Base-by-base conservation (phyloP, 2,113 vertebrate genomes). In the Carassius gibelio region DNA sequence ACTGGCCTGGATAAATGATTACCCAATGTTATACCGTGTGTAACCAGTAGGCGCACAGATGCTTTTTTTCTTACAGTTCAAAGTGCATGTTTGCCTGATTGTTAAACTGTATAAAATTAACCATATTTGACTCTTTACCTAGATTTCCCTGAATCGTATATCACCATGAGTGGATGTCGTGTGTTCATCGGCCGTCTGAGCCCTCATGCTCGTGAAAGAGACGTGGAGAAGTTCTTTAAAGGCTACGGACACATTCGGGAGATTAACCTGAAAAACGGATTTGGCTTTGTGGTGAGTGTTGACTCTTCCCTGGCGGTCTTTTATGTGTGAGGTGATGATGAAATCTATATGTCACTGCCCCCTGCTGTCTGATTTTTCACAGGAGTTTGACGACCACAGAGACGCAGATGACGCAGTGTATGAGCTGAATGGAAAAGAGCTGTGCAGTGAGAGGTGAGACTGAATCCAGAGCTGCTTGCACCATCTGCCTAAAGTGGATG, bases 141-240 rank as follows among this genome's bases (percentile, higher is more conserved):
- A 74, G 14, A 3, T 9, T 66, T 7, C 62, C 15, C n/a, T 9
- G 9, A 68, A 34, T 17, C 14, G 5, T 34, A 15, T 0, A 30
- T 23, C 86, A 91, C 26, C 83, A 96, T 98, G 96, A 98, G 96
- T 89, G 96, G 96, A 21, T 96, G 96, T 91, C 96, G 97, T 59
- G 95, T 98, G 48, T 98, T 98, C 86, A 97, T 98, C 17, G 97
- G 97, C n/a, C 96, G 96, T 57, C 83, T 98, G 88, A 97, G 97
- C 91, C 96, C 97, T 1, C 96, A 97, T 0, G 97, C 97, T 82
- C 94, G 97, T 75, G 97, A 97, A 61, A 93, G 96, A 77, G 97
- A 98, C 4, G 97, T 98, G 84, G 97, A 98, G 90, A 98, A 97
- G 81, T 98, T 98, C 89, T 98, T 98, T 91, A 98, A 98, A 87